Conservation (phyloP, 2,113 vertebrate species). For the Antechinus stuartii region DNA sequence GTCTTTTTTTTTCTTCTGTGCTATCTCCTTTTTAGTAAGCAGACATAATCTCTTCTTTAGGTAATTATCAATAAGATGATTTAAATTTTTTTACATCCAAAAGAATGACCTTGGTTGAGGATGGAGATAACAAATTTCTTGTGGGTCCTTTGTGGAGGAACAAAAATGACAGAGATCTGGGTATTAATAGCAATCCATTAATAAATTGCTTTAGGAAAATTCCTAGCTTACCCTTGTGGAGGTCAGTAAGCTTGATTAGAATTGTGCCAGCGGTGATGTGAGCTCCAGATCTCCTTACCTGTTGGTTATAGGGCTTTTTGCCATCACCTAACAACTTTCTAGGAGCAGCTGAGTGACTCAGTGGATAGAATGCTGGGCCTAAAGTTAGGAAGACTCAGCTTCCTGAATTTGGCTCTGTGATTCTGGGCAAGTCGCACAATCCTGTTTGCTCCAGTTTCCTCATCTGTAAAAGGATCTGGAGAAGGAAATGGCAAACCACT, state of each 20-base stretch:
- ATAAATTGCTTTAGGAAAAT: constrained; percentile 97
- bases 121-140: constrained; percentile 98
- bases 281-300: constrained; percentile 91
- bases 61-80: constrained; percentile 92
- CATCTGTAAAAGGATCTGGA: too few species aligned
- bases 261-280: constrained; percentile 94
- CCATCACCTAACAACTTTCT: constrained; percentile 94
- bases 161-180: constrained; percentile 95
- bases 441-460: too few species aligned
- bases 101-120: constrained; percentile 93
- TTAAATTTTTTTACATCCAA: constrained; percentile 91
- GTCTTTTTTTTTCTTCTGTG: constrained; percentile 96
- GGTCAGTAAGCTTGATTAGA: constrained; percentile 94
- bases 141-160: constrained; percentile 95
- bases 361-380: too few species aligned
- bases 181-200: constrained; percentile 95
- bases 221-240: constrained; percentile 96
- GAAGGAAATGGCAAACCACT: neutral
- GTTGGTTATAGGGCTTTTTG: constrained; percentile 94
- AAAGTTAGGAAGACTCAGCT: neutral
- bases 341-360: constrained; percentile 85
- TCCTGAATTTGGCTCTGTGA: too few species aligned
- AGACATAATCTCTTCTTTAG: constrained; percentile 97
- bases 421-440: too few species aligned
- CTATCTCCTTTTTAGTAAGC: constrained; percentile 91